phyloP scores from a whole-genome alignment of 2,113 vertebrate genomes.

The Galeopterus variegatus region DNA sequence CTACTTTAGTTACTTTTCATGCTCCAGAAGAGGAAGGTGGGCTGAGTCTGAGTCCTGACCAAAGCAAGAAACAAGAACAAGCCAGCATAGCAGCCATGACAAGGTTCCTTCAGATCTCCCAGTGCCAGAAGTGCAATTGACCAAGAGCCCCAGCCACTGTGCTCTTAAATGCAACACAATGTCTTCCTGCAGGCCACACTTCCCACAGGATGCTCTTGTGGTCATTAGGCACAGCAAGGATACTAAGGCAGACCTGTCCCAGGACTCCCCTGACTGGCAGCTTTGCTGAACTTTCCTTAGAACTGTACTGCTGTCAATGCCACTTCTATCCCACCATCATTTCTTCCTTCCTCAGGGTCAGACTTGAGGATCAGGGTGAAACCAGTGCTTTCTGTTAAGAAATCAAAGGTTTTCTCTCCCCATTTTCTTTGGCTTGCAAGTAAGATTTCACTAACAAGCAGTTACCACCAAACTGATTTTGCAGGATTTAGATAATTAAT shows the following conservation, averaged over 20 bases:
- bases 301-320: background rate
- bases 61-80: background rate
- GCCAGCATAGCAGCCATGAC: background rate
- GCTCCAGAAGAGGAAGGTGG: background rate
- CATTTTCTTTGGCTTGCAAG: too few species aligned
- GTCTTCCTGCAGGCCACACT: background rate
- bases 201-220: background rate
- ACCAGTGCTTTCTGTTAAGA: too few species aligned
- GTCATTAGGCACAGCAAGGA: background rate
- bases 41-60: background rate
- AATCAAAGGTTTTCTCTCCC: too few species aligned
- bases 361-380: too few species aligned
- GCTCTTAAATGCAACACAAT: background rate
- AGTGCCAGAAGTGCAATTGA: too few species aligned
- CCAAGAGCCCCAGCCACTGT: too few species aligned
- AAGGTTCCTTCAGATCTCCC: background rate
- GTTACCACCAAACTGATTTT: too few species aligned
- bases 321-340: background rate
- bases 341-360: background rate
- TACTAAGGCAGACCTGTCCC: background rate
- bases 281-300: background rate
- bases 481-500: too few species aligned
- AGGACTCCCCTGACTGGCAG: background rate
- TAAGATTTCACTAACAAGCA: too few species aligned
- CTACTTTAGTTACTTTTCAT: background rate